Conservation (phyloP, 2,113 vertebrate species). For the Thunnus maccoyii region DNA sequence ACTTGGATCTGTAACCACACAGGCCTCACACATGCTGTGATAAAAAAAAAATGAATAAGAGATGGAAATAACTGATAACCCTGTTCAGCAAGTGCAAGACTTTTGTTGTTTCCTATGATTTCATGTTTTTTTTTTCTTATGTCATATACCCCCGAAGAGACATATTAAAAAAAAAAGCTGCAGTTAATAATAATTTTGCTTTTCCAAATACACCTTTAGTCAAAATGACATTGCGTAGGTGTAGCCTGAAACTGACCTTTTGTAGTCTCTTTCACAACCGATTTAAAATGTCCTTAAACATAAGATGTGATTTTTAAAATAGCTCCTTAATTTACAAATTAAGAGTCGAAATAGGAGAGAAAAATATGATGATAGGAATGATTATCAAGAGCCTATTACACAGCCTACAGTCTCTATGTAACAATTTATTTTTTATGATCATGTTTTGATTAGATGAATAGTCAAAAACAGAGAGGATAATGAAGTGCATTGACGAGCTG, state of each 20-base stretch:
- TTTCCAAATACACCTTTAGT: neutral
- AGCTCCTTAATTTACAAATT: neutral
- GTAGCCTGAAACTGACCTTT: constrained; percentile 12
- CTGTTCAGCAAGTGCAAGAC: neutral
- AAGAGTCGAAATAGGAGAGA: neutral
- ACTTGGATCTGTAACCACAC: neutral
- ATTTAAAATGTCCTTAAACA: neutral
- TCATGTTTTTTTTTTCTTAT: neutral
- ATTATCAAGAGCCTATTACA: neutral
- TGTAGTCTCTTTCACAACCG: neutral
- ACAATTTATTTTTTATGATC: neutral
- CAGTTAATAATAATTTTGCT: neutral
- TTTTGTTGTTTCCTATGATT: neutral
- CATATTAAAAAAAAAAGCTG: neutral
- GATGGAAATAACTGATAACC: neutral
- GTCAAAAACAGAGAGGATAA: too few species aligned
- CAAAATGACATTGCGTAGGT: neutral
- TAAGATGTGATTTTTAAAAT: neutral
- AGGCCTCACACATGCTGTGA: neutral
- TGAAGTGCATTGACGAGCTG: neutral
- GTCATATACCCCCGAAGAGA: neutral
- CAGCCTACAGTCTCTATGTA: neutral
- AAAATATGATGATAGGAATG: neutral
- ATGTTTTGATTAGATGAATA: neutral
- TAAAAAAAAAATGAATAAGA: constrained; percentile 14